A percentile compares a stretch with the other conserved stretches of the same genome.
phyloP scores from a whole-genome alignment of 2,888 invertebrate genomes.

The Prosapia bicincta region DNA sequence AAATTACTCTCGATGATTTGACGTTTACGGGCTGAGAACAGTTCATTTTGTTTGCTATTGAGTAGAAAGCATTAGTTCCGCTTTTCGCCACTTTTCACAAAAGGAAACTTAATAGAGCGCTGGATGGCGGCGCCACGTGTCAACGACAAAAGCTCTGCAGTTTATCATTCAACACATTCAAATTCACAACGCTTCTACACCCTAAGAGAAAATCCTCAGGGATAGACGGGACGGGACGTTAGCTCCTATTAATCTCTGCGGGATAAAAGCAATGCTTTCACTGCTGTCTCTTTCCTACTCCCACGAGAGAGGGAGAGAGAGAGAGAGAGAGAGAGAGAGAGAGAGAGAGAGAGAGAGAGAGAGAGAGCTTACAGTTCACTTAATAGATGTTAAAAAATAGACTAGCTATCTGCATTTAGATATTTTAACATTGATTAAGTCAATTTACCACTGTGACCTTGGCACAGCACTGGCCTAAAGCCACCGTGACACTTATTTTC shows the following conservation, averaged over 20 bases:
- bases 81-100: constrained; percentile 22
- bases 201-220: constrained; percentile 26
- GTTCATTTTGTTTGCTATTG: constrained; percentile 28
- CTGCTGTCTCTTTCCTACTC: too few species aligned
- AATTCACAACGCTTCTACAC: constrained; percentile 26
- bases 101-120: constrained; percentile 22
- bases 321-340: too few species aligned
- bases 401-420: too few species aligned
- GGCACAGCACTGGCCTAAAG: too few species aligned
- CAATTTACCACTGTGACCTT: too few species aligned
- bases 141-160: constrained; percentile 4
- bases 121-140: constrained; percentile 24
- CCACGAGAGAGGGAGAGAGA: too few species aligned
- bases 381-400: too few species aligned
- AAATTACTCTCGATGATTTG: too few species aligned
- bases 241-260: constrained; percentile 19
- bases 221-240: constrained; percentile 8
- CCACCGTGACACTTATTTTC: too few species aligned
- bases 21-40: not conserved
- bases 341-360: too few species aligned
- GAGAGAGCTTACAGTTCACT: too few species aligned
- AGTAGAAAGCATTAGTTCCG: constrained; percentile 27
- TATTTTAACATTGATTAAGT: too few species aligned
- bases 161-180: constrained; percentile 29
- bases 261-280: constrained; percentile 6